phyloP scores from a whole-genome alignment of 2,797 vertebrate genomes.

The Melanotaenia pygmaea region DNA sequence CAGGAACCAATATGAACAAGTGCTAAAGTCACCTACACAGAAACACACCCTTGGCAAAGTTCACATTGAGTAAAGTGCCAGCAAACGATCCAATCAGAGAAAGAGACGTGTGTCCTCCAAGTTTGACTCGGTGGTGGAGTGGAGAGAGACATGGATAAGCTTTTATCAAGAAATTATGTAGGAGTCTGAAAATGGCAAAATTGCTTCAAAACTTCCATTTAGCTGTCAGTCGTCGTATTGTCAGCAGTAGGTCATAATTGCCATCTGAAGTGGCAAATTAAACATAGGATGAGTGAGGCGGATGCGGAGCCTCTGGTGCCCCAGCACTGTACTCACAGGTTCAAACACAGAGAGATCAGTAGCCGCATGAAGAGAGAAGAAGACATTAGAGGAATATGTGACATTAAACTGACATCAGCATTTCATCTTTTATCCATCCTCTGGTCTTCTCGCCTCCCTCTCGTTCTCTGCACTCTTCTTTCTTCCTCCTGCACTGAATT shows the following conservation, averaged over 20 bases:
- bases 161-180: conserved; percentile 53
- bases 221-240: conserved; percentile 57
- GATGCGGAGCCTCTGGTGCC: conserved; percentile 59
- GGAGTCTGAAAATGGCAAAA: conserved; percentile 43
- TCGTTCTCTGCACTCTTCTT: conserved; percentile 46
- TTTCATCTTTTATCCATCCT: conserved; percentile 58
- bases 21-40: conserved; percentile 66
- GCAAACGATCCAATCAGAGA: conserved; percentile 76
- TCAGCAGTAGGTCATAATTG: conserved; percentile 54
- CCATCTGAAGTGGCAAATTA: conserved; percentile 63
- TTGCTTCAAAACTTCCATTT: conserved; percentile 48
- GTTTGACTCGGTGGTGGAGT: conserved; percentile 55
- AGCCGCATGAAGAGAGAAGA: conserved; percentile 62
- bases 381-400: conserved; percentile 66
- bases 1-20: conserved; percentile 62
- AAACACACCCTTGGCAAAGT: conserved; percentile 80
- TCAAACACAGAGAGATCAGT: conserved; percentile 62
- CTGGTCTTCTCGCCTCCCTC: conserved; percentile 54
- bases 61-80: conserved; percentile 82
- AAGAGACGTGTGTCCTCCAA: conserved; percentile 56
- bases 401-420: conserved; percentile 58
- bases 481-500: conserved; percentile 69
- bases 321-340: conserved; percentile 42
- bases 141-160: conserved; percentile 27
- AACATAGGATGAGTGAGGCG: conserved; percentile 67